Conservation (phyloP, 1,140 invertebrate species). For the Pararge aegeria region DNA sequence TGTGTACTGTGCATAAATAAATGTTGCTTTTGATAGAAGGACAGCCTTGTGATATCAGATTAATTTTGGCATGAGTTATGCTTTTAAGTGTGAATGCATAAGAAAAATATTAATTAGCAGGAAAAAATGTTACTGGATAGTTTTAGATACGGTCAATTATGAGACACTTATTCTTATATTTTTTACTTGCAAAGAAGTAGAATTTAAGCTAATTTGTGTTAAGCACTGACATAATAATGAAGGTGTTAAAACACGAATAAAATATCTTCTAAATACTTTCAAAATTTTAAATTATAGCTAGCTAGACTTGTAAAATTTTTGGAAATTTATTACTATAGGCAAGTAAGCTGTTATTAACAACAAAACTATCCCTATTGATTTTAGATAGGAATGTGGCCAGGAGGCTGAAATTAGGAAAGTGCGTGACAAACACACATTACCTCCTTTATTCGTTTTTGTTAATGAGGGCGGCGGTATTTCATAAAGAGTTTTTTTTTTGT, state of each 20-base stretch:
- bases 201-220: too few relatives aligned
- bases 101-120: too few relatives aligned
- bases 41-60: conserved; percentile 5
- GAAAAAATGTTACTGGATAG: too few relatives aligned
- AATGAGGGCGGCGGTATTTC: background rate
- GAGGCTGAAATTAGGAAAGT: background rate
- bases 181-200: too few relatives aligned
- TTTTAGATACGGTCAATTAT: too few relatives aligned
- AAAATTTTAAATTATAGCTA: too few relatives aligned
- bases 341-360: background rate
- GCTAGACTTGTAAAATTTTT: too few relatives aligned
- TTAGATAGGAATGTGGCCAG: background rate
- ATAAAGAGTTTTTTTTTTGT: background rate
- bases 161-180: too few relatives aligned
- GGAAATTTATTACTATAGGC: too few relatives aligned
- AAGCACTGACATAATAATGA: too few relatives aligned
- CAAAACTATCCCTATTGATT: background rate
- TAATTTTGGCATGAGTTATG: background rate
- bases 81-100: background rate
- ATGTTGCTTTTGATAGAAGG: conserved; percentile 10
- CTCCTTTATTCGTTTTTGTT: background rate
- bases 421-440: background rate
- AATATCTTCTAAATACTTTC: too few relatives aligned
- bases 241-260: too few relatives aligned
- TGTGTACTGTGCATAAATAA: conserved; percentile 28